phyloP scores from a whole-genome alignment of 2,797 vertebrate species.

The Crocidura indochinensis region DNA sequence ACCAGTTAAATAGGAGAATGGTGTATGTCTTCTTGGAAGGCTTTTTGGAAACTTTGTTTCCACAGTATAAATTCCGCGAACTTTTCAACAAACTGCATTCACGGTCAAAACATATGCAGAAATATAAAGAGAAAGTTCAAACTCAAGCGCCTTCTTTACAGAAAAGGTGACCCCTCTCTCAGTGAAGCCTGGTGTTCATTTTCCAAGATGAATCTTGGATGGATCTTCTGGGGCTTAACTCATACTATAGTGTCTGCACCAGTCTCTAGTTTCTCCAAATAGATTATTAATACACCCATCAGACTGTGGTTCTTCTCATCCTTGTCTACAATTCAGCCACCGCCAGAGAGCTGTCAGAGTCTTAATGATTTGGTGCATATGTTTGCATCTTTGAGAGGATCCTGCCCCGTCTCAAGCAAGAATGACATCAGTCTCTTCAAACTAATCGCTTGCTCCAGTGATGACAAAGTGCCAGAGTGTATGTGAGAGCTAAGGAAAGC shows the following conservation, averaged over 20 bases:
- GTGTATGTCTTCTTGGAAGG: slow-evolving; percentile 98
- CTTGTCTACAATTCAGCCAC: slow-evolving; percentile 90
- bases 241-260: slow-evolving; percentile 89
- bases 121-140: slow-evolving; percentile 96
- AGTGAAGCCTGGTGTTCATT: slow-evolving; percentile 86
- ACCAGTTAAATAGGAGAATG: slow-evolving; percentile 98
- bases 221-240: slow-evolving; percentile 90
- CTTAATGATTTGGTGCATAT: slow-evolving; percentile 91
- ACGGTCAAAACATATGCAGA: slow-evolving; percentile 95
- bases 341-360: slow-evolving; percentile 89
- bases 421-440: slow-evolving; percentile 76
- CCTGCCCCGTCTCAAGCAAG: slow-evolving; percentile 83
- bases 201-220: slow-evolving; percentile 89
- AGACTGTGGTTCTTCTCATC: slow-evolving; percentile 90
- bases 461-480: slow-evolving; percentile 87
- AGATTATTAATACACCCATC: slow-evolving; percentile 90
- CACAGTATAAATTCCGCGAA: slow-evolving; percentile 98
- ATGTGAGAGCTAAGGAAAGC: slow-evolving; percentile 87
- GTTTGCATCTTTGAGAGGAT: slow-evolving; percentile 90
- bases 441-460: slow-evolving; percentile 85
- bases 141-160: slow-evolving; percentile 93
- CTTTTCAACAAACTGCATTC: slow-evolving; percentile 99
- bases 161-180: slow-evolving; percentile 97
- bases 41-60: slow-evolving; percentile 99
- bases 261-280: slow-evolving; percentile 90